Base-by-base conservation (phyloP, 1,140 invertebrate genomes). In the Drosophila nannoptera region DNA sequence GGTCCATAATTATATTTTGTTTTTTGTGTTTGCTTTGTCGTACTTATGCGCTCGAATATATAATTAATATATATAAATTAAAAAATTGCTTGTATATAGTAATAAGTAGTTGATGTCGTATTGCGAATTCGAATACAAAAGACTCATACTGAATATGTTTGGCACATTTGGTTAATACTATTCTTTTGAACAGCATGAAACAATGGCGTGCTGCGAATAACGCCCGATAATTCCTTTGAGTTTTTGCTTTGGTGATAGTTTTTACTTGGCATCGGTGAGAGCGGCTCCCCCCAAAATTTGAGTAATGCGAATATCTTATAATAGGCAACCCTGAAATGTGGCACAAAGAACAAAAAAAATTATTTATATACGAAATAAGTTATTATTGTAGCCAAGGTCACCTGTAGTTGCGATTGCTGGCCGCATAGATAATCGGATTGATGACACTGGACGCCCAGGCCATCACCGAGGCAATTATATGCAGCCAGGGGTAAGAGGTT, bases 381-480 rank as follows among this genome's bases (percentile, higher is more conserved):
- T 8, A 38, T 38, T 38, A 14, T 16, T 12, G 4, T 8, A 5
- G 35, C 5, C 29, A n/a, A 11, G 48, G n/a, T 7, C 14, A 89
- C 87, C 88, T 84, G 78, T 97, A 97, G 69, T 96, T 94, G 73
- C 95, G 92, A 88, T 96, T 97, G 56, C 95, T 95, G 4, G 93
- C 94, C 0, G 95, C 95, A 90, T 97, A 97, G 72, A 97, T 96
- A 61, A 97, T 92, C 0, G 96, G 95, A 89, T 97, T 97, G 70
- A 96, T 92, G 35, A 96, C 95, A 48, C 95, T 93, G 0, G 95
- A 96, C 1, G 94, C 94, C 96, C 96, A 97, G 0, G 95, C 95
- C 52, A 96, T 90, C 31, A 96, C 93, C 0, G 95, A 96, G 0
- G 94, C 94, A 32, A 96, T 90, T 8, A 96, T 93, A 81, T 97